Evolutionary conservation across 2,797 vertebrate species (phyloP), one percentile per base, ranked within the genome.

Genomic region (Molossus molossus): DNA sequence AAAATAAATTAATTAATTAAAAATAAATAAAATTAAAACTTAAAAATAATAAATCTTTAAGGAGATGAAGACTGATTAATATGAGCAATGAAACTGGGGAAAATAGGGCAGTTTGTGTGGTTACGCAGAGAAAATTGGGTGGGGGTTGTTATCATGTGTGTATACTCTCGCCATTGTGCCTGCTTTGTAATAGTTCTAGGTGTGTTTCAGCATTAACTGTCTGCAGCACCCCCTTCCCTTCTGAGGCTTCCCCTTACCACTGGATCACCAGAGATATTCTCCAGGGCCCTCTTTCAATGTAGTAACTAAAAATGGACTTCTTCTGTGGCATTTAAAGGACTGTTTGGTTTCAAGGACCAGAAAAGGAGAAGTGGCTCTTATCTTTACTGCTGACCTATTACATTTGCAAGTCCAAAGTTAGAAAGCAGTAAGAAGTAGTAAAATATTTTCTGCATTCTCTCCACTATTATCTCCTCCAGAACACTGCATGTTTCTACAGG

Each of bases 291-390:
- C 1, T 91, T 27, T 33, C 21, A 50, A 76, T 91, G 62, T 92
- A 33, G 37, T 70, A 87, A 45, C 40, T 72, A 83, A 88, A 33
- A 67, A 80, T 65, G 15, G 45, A 57, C 40, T 85, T 10, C 6
- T 62, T 91, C 69, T 72, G 77, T 95, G 48, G 11, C 10, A 81
- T 77, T 58, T 65, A 62, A 64, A 82, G 27, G 7, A 90, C 4
- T 69, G 0, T 96, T 96, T 90, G 72, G 9, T 25, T 95, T 92
- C 33, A 85, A 40, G 20, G 25, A 20, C 29, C 7, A 50, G 72
- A 90, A 91, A 53, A 3, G 7, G 11, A 95, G 45, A 91, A 76
- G 25, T n/a, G 9, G 20, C 1, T 88, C 20, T 89, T 76, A 55
- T 76, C 29, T 27, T 91, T 15, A 15, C 29, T 93, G 27, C 9